These are phyloP conservation scores for Mormyrus lacerda DNA, from an alignment of 2,113 vertebrate species.

Conservation along the genomic window DNA sequence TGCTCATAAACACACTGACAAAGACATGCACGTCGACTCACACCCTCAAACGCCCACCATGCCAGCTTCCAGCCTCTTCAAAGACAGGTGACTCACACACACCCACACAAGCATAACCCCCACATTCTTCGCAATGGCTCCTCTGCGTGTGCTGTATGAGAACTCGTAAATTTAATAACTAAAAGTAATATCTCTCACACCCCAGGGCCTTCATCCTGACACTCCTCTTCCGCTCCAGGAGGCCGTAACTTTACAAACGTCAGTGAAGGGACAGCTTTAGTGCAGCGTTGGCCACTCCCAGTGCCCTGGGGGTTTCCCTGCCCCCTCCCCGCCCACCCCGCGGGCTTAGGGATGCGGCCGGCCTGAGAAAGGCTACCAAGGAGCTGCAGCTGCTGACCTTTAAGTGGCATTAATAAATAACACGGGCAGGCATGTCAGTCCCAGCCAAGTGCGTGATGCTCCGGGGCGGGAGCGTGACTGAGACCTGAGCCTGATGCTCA, in stretches of 20 bases:
- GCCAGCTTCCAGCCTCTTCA: not conserved
- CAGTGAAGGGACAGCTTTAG: not conserved
- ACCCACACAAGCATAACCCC: not conserved
- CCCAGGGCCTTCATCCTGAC: not conserved
- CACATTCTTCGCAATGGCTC: not conserved
- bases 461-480: not conserved
- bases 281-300: not conserved
- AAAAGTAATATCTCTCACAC: not conserved
- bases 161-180: not conserved
- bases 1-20: constrained; percentile 7
- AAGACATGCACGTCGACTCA: not conserved
- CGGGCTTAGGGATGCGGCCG: not conserved
- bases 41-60: constrained; percentile 1
- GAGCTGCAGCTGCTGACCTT: constrained; percentile 15
- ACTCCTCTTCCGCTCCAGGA: not conserved
- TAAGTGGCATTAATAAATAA: not conserved
- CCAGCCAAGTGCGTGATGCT: not conserved
- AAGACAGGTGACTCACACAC: not conserved
- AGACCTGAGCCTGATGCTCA: not conserved
- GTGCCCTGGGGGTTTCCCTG: not conserved
- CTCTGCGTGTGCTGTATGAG: not conserved
- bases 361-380: not conserved
- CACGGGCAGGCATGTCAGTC: not conserved
- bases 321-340: not conserved
- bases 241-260: not conserved